Evolutionary conservation across 2,888 invertebrate genomes (phyloP).

Genomic region (Nasonovia ribisnigri): DNA sequence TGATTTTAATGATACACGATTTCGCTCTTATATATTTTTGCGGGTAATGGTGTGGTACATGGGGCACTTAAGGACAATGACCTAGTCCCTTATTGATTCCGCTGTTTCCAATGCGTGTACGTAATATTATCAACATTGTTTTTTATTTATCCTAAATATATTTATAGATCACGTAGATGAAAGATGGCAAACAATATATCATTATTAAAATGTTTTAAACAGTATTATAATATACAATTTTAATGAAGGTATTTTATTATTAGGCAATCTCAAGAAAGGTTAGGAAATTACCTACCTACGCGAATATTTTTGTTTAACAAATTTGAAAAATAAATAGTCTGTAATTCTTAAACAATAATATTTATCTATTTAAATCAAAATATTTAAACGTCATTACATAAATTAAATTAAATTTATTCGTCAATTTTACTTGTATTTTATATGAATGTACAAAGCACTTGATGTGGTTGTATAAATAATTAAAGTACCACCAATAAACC

Average conservation of each 20-base stretch:
- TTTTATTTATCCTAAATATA: background rate
- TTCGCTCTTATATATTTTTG: conserved; percentile 48
- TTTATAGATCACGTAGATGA: background rate
- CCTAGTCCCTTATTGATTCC: conserved; percentile 62
- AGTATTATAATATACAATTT: background rate
- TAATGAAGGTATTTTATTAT: background rate
- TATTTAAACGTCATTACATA: background rate
- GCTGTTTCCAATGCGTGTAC: conserved; percentile 23
- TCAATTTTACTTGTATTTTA: background rate
- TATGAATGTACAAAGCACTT: background rate
- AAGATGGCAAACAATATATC: background rate
- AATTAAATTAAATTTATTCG: background rate
- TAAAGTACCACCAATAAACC: background rate
- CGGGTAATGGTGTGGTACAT: background rate
- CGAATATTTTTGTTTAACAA: background rate
- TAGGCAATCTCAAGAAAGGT: background rate
- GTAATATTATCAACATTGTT: conserved; percentile 8
- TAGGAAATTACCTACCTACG: too few relatives aligned
- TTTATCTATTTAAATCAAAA: background rate
- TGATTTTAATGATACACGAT: conserved; percentile 50
- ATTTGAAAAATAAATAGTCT: background rate
- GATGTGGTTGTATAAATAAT: background rate
- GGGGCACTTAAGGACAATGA: conserved; percentile 64
- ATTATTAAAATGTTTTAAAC: background rate
- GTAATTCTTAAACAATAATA: background rate